A percentile compares a stretch with the other conserved stretches of the same genome.
Evolutionary conservation across 2,113 vertebrate species (phyloP).

Genomic region (Haliaeetus leucogaster): DNA sequence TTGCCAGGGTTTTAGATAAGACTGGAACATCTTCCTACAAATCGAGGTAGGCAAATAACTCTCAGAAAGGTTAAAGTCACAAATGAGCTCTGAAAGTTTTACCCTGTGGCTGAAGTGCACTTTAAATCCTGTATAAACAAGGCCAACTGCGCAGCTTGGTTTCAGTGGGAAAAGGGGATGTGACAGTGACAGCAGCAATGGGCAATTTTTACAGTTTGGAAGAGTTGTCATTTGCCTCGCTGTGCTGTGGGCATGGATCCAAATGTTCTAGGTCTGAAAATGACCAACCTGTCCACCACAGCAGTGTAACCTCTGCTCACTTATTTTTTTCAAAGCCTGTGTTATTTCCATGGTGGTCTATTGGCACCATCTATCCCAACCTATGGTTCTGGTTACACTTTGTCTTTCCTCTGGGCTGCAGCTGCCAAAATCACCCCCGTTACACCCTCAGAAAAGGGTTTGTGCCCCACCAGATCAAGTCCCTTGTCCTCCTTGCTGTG

Average conservation of each 20-base stretch:
- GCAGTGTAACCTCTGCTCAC: background rate
- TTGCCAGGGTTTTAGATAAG: background rate
- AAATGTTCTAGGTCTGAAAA: background rate
- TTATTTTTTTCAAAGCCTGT: background rate
- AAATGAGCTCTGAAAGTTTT: background rate
- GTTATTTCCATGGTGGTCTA: accelerated
- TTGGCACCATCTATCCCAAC: background rate
- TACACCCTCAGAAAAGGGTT: background rate
- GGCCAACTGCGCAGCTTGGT: background rate
- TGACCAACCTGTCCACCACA: background rate
- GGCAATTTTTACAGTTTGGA: background rate
- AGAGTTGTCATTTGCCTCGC: accelerated
- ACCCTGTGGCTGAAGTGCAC: accelerated
- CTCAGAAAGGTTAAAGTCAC: background rate
- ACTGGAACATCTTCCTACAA: background rate
- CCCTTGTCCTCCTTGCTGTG: background rate
- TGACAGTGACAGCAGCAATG: background rate
- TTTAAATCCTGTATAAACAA: background rate
- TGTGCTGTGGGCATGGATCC: background rate
- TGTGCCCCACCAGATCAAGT: background rate
- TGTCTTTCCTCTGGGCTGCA: background rate
- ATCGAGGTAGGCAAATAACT: background rate
- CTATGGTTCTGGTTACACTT: background rate
- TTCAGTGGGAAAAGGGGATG: background rate
- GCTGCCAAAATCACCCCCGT: background rate